Evolutionary conservation across 2,113 vertebrate genomes (phyloP), one percentile per base, ranked within the genome.

Genomic region (Tiliqua scincoides): DNA sequence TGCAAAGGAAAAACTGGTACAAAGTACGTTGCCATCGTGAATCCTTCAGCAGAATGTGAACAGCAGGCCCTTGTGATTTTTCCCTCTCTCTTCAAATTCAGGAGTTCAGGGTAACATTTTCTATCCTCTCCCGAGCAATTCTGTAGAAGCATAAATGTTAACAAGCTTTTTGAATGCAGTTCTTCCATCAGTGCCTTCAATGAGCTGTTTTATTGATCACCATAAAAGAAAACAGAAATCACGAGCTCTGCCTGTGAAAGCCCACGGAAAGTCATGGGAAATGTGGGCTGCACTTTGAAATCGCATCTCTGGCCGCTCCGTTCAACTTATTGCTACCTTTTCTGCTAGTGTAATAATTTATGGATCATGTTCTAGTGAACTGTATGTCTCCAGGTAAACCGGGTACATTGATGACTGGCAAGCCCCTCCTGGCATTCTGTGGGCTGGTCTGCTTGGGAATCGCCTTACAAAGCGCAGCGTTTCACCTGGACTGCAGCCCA

Each of bases 141-240:
- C 71, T 85, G 81, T 85, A 92, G 79, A 83, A 30, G 74, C 85
- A 52, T 76, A 92, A 87, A 75, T 75, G 68, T 70, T 87, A 91
- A 90, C 25, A 86, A 85, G 85, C 65, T 82, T 82, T 92, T 73
- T 85, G 68, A 80, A 94, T 89, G 90, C 54, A 32, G n/a, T 35
- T 77, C 11, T 52, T 63, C 63, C 81, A 73, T 82, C 80, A 70
- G 10, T 82, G 72, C 6, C n/a, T 76, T 27, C 25, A 57, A 14
- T 92, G n/a, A 67, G 2, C 63, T 87, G 5, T 85, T 93, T 91
- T 89, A 91, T 84, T 94, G 89, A 89, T 85, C 14, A 80, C 21
- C 65, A 84, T 54, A 87, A 91, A 87, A 74, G 35, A 87, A 79
- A 86, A 87, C 1, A 71, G 40, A 92, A 78, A 86, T 76, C 72